Evolutionary conservation across 2,113 vertebrate species (phyloP).

Genomic region (Turdus rufiventris): DNA sequence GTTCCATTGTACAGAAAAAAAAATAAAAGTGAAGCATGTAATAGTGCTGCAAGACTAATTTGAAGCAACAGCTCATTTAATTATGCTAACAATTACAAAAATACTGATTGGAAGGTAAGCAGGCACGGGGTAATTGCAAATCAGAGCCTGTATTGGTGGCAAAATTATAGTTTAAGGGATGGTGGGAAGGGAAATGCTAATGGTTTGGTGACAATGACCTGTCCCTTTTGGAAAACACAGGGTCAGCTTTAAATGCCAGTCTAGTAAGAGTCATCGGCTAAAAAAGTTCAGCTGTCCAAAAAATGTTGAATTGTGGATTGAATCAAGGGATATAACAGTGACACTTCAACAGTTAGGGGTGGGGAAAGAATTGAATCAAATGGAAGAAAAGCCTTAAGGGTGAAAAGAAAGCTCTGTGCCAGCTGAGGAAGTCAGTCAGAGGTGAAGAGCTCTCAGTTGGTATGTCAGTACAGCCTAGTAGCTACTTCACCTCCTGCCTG

Average conservation of each 20-base stretch:
- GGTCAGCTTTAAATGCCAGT: background rate
- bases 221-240: background rate
- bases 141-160: background rate
- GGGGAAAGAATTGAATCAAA: background rate
- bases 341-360: background rate
- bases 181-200: background rate
- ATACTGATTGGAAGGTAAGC: background rate
- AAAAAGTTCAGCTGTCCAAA: background rate
- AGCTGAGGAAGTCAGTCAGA: background rate
- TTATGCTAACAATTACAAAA: background rate
- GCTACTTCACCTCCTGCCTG: background rate
- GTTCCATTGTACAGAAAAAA: slow-evolving; percentile 6
- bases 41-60: background rate
- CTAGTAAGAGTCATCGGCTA: background rate
- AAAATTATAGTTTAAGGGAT: background rate
- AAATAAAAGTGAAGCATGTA: background rate
- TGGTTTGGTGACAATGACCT: background rate
- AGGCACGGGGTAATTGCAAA: background rate
- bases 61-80: background rate
- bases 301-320: background rate
- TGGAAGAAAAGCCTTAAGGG: background rate
- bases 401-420: background rate
- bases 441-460: background rate
- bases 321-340: background rate
- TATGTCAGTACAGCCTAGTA: background rate